Evolutionary conservation across 2,888 invertebrate genomes (phyloP).

Genomic region (Polyommatus iphigenia): DNA sequence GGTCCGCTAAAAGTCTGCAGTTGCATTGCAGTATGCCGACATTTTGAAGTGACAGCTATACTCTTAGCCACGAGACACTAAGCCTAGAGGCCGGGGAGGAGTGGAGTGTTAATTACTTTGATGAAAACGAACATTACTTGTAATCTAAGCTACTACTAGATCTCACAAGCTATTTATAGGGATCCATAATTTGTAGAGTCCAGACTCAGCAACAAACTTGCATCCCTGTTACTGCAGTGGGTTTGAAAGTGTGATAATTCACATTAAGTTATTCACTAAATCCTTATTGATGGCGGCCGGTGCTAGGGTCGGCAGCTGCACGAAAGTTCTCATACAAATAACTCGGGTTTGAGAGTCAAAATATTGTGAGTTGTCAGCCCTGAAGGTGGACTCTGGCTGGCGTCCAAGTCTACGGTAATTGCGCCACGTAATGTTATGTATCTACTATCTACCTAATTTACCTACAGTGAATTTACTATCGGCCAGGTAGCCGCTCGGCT

Average conservation of each 20-base stretch:
- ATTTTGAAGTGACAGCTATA: too few species aligned
- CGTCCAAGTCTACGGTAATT: not conserved
- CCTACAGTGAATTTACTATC: not conserved
- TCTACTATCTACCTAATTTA: not conserved
- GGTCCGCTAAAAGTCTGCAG: too few species aligned
- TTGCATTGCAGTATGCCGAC: too few species aligned
- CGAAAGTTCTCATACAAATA: not conserved
- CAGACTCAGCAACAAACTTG: constrained; percentile 12
- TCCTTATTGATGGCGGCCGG: constrained; percentile 2
- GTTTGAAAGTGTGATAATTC: constrained; percentile 5
- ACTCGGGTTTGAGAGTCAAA: not conserved
- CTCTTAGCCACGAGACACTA: too few species aligned
- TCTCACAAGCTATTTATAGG: not conserved
- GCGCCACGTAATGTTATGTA: not conserved
- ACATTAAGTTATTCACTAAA: constrained; percentile 20
- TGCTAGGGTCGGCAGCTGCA: not conserved
- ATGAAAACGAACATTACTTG: not conserved
- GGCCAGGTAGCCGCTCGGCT: not conserved
- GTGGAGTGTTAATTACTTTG: not conserved
- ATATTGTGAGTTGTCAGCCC: not conserved
- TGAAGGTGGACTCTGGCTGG: constrained; percentile 22
- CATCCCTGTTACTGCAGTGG: not conserved
- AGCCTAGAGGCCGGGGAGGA: too few species aligned
- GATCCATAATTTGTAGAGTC: constrained; percentile 22
- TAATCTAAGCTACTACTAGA: not conserved